Conservation (phyloP, 2,797 vertebrate genomes). For the Bovichtus diacanthus region DNA sequence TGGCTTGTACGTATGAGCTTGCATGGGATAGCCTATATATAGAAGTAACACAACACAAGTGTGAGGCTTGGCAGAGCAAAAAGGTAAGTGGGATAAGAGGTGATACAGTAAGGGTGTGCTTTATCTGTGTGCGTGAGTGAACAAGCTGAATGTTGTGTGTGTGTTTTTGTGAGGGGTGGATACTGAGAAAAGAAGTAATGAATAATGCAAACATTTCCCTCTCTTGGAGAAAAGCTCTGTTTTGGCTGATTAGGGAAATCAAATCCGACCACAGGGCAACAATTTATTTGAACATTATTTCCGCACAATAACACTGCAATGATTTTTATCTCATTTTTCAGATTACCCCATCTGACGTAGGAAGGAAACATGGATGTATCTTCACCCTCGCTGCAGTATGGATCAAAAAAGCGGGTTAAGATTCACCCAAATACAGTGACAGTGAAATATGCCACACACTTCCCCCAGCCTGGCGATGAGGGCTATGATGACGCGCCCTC, state of each 20-base stretch:
- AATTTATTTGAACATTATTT: constrained; percentile 1
- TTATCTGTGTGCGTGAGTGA: constrained; percentile 12
- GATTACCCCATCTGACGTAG: constrained; percentile 54
- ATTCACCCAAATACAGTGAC: constrained; percentile 97
- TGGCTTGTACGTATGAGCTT: constrained; percentile 70
- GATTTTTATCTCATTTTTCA: constrained; percentile 56
- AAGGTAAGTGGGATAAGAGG: constrained; percentile 40
- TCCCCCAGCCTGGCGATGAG: constrained; percentile 95
- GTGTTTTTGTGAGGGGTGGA: constrained; percentile 12
- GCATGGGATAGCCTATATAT: constrained; percentile 64
- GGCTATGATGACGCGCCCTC: constrained; percentile 91
- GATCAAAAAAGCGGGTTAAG: constrained; percentile 96
- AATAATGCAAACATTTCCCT: constrained; percentile 51
- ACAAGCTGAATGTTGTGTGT: too few species aligned
- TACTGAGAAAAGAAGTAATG: constrained; percentile 9
- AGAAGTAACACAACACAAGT: constrained; percentile 64
- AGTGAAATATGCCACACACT: constrained; percentile 96
- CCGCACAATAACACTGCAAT: background rate
- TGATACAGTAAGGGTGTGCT: constrained; percentile 16
- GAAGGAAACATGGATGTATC: constrained; percentile 89
- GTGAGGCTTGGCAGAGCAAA: constrained; percentile 28
- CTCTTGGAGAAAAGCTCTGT: constrained; percentile 35
- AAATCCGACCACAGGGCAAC: background rate
- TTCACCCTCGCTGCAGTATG: constrained; percentile 86
- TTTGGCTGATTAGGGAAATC: constrained; percentile 14